Conservation (phyloP, 2,113 vertebrate species). For the Crotophaga sulcirostris region DNA sequence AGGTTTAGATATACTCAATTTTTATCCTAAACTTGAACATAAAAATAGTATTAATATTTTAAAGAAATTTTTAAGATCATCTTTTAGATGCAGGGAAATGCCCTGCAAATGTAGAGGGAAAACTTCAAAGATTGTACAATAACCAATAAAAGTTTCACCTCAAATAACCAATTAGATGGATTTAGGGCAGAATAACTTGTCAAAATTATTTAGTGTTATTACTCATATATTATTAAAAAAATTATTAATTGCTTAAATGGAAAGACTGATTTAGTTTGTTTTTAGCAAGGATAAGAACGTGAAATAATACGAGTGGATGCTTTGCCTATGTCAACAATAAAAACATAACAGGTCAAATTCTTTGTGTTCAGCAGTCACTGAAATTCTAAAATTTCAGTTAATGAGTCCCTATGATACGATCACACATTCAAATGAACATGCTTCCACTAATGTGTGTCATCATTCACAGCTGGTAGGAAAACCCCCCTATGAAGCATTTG, state of each 20-base stretch:
- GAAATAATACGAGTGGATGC: not conserved
- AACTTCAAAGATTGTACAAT: accelerated
- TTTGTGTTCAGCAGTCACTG: not conserved
- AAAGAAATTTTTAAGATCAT: not conserved
- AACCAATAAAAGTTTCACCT: not conserved
- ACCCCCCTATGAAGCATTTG: accelerated
- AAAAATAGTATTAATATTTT: not conserved
- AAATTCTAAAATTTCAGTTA: not conserved
- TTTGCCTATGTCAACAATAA: not conserved
- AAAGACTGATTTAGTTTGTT: not conserved
- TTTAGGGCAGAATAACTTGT: not conserved
- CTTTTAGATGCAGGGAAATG: not conserved
- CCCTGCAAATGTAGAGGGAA: not conserved
- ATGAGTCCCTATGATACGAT: not conserved
- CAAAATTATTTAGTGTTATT: not conserved
- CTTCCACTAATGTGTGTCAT: accelerated
- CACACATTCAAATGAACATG: not conserved
- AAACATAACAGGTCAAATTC: not conserved
- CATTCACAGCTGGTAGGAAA: not conserved
- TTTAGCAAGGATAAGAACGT: not conserved
- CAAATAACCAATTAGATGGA: not conserved
- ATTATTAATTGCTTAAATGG: not conserved
- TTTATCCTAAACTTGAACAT: not conserved
- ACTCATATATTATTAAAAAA: not conserved
- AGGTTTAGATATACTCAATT: not conserved